A percentile compares a stretch with the other conserved stretches of the same genome.
Evolutionary conservation across 2,888 invertebrate genomes (phyloP).

Genomic region (Alentia gelatinosa): DNA sequence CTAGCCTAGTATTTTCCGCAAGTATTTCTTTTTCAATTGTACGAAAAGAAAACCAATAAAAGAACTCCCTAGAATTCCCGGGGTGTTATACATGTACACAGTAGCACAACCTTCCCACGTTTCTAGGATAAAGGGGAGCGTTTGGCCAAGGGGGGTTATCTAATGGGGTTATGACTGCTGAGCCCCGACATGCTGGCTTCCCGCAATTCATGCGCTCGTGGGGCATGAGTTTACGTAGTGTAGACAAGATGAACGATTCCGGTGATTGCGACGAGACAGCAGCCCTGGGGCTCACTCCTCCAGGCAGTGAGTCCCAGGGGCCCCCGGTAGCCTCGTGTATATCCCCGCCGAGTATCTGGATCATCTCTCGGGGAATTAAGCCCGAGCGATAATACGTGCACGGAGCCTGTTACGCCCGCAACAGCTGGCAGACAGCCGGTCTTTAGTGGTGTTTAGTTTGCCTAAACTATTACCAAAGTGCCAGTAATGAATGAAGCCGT

Average conservation of each 20-base stretch:
- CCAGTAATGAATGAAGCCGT: background rate
- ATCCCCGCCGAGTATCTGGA: background rate
- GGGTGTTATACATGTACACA: background rate
- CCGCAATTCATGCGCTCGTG: background rate
- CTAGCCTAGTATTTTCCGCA: too few species aligned
- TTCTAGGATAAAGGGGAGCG: background rate
- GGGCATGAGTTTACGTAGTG: background rate
- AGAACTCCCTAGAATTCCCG: background rate
- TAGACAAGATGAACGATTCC: background rate
- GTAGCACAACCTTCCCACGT: background rate
- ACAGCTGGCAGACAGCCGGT: background rate
- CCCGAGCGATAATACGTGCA: background rate
- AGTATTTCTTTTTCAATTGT: too few species aligned
- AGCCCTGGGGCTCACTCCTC: background rate
- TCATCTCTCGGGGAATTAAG: constrained; percentile 26
- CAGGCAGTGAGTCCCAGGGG: background rate
- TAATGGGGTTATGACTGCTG: background rate
- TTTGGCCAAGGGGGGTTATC: background rate
- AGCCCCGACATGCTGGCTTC: background rate
- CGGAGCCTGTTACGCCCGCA: background rate
- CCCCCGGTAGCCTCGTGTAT: background rate
- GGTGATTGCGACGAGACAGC: background rate
- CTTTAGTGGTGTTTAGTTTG: background rate
- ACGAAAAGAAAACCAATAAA: background rate
- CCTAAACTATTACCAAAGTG: background rate